A percentile compares a stretch with the other conserved stretches of the same genome.
Conservation (phyloP, 2,888 invertebrate species). For the Subacronicta megacephala region DNA sequence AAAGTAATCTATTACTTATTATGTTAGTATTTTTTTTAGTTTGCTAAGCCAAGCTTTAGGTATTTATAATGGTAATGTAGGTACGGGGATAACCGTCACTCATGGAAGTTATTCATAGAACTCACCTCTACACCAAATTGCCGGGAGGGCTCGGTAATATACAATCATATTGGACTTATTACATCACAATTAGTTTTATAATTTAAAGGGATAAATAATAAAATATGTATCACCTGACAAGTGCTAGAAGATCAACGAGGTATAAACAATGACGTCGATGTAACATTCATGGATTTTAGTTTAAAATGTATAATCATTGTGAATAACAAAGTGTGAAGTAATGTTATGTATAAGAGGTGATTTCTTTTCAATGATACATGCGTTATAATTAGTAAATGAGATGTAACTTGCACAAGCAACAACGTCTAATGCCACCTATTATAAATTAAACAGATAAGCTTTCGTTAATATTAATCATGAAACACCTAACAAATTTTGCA, state of each 20-base stretch:
- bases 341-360: conserved; percentile 83
- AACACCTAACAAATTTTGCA: conserved; percentile 1
- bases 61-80: conserved; percentile 57
- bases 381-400: conserved; percentile 70
- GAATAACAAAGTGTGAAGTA: conserved; percentile 78
- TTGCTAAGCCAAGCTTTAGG: conserved; percentile 62
- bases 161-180: conserved; percentile 46
- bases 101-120: conserved; percentile 69
- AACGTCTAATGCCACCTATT: conserved; percentile 60
- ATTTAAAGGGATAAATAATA: conserved; percentile 72
- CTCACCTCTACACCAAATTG: conserved; percentile 82
- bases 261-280: conserved; percentile 72
- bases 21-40: conserved; percentile 57
- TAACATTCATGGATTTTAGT: conserved; percentile 81
- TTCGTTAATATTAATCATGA: conserved; percentile 6
- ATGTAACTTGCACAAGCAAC: conserved; percentile 76
- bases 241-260: conserved; percentile 89
- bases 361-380: conserved; percentile 80
- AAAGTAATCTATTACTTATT: conserved; percentile 1
- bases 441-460: conserved; percentile 18
- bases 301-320: too few species aligned
- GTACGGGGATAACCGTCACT: conserved; percentile 36
- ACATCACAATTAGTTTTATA: conserved; percentile 43
- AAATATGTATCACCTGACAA: conserved; percentile 90
- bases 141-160: conserved; percentile 63